Percentiles rank a stretch among this genome's conserved stretches.
phyloP scores from a whole-genome alignment of 2,888 invertebrate genomes.

The Limenitis camilla region DNA sequence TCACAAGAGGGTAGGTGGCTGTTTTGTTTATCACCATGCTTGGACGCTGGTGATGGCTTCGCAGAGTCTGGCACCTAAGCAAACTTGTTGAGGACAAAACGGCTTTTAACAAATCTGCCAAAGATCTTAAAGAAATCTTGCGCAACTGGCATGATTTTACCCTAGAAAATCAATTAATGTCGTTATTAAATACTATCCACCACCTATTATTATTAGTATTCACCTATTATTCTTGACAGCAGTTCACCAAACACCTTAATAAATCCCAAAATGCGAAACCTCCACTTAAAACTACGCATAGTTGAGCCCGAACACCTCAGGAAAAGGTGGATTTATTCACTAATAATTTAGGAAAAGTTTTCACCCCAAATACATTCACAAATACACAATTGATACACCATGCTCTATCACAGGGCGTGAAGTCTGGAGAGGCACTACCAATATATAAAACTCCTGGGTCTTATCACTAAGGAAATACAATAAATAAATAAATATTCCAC shows the following conservation, averaged over 20 bases:
- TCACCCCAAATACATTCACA: too few species aligned
- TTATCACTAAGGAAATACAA: too few species aligned
- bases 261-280: neutral
- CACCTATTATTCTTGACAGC: neutral
- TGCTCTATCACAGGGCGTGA: too few species aligned
- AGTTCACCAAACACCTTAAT: neutral
- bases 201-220: too few species aligned
- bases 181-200: neutral
- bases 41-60: slow-evolving; percentile 11
- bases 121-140: neutral
- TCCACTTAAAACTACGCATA: neutral
- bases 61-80: slow-evolving; percentile 20
- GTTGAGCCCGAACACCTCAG: neutral
- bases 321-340: neutral
- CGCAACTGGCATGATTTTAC: neutral
- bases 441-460: too few species aligned
- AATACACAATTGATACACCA: too few species aligned
- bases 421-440: too few species aligned
- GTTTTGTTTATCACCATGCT: neutral
- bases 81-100: slow-evolving; percentile 17
- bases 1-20: neutral
- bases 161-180: neutral
- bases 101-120: slow-evolving; percentile 2
- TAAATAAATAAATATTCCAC: too few species aligned
- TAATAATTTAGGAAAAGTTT: neutral